Evolutionary conservation across 2,888 invertebrate genomes (phyloP).

Genomic region (Nemapogon koenigi): DNA sequence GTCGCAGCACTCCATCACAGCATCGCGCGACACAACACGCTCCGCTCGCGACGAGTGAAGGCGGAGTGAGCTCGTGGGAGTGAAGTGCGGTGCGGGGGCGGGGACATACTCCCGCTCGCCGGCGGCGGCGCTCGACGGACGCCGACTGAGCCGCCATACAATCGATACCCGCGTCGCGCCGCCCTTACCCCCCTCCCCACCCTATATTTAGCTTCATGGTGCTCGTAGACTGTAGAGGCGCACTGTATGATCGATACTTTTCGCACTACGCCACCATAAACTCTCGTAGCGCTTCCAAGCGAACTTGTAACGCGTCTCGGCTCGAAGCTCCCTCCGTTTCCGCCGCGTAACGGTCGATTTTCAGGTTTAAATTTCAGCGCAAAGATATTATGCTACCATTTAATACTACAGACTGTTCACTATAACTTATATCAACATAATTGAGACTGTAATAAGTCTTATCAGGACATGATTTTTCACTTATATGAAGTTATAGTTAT

Average conservation of each 20-base stretch:
- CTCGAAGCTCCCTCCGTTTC: too few species aligned
- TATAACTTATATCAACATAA: too few species aligned
- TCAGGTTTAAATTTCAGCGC: too few species aligned
- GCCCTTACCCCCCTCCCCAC: conserved; percentile 25
- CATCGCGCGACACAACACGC: conserved; percentile 33
- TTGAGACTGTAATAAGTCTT: too few species aligned
- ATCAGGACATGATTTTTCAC: too few species aligned
- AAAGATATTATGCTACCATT: too few species aligned
- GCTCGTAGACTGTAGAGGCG: too few species aligned
- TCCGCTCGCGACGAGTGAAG: conserved; percentile 39
- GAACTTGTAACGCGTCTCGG: too few species aligned
- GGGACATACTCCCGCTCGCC: conserved; percentile 31
- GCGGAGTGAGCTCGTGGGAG: conserved; percentile 57
- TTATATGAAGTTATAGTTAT: too few species aligned
- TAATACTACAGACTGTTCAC: too few species aligned
- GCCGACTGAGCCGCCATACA: conserved; percentile 60
- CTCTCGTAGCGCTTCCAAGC: not conserved
- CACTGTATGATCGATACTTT: conserved; percentile 57
- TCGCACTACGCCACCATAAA: conserved; percentile 1
- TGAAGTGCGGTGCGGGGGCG: conserved; percentile 34
- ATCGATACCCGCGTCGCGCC: conserved; percentile 50
- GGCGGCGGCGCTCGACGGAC: conserved; percentile 60
- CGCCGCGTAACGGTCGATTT: too few species aligned
- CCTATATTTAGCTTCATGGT: conserved; percentile 62
- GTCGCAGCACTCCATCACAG: conserved; percentile 58